These are phyloP conservation scores for Cavia porcellus DNA, from an alignment of 2,113 vertebrate genomes.

Conservation along the genomic window DNA sequence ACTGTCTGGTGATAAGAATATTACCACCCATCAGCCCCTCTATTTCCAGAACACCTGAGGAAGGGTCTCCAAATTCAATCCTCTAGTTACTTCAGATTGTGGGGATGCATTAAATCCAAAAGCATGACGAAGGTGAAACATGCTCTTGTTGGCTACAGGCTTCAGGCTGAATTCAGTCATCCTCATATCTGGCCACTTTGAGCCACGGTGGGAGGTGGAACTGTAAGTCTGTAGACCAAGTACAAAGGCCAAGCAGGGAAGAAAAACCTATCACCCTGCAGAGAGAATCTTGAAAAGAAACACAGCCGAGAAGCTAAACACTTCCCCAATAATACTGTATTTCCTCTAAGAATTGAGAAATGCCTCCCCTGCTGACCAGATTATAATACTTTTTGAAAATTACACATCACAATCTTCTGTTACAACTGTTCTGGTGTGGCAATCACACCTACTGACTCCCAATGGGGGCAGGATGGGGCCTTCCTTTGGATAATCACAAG, in stretches of 20 bases:
- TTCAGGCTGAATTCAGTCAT: neutral
- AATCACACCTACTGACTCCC: neutral
- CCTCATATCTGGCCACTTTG: rapidly evolving
- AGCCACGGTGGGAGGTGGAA: neutral
- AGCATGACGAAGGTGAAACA: neutral
- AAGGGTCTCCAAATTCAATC: neutral
- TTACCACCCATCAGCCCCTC: neutral
- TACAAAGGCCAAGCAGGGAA: neutral
- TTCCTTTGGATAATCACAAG: neutral
- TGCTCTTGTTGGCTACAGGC: neutral
- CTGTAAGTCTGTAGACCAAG: neutral
- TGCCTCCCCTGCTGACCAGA: neutral
- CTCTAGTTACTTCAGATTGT: neutral
- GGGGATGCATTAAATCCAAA: neutral
- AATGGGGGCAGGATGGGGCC: rapidly evolving
- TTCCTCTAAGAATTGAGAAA: conserved; percentile 4
- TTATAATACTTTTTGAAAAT: neutral
- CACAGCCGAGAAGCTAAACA: neutral
- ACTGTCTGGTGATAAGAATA: neutral
- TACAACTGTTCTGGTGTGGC: neutral
- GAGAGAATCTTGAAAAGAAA: no score
- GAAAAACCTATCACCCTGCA: rapidly evolving
- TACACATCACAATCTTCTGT: neutral
- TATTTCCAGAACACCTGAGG: neutral
- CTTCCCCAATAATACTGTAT: neutral